These are phyloP conservation scores for Echinometra lucunter DNA, from an alignment of 53 echinoderm and acorn worm species.

Conservation along the genomic window DNA sequence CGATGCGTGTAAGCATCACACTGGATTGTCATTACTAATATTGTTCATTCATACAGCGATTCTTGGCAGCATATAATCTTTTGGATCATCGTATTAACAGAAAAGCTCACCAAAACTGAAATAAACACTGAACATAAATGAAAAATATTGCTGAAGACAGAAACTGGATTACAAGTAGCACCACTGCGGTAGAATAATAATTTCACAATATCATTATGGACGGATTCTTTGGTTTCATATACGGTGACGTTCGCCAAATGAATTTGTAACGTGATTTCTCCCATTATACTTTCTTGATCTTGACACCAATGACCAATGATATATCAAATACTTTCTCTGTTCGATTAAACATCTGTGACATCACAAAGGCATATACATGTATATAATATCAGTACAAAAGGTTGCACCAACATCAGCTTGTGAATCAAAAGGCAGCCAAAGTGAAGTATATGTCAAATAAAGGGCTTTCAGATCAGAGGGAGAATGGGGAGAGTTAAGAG, in stretches of 20 bases:
- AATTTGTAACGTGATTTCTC: not conserved
- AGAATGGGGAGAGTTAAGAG: no score
- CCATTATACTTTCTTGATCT: not conserved
- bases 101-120: not conserved
- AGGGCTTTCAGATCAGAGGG: no score
- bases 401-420: not conserved
- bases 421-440: not conserved
- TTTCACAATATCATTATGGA: slow-evolving; percentile 43
- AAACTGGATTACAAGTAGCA: slow-evolving; percentile 25
- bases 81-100: not conserved
- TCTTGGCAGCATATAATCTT: not conserved
- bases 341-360: not conserved
- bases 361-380: not conserved
- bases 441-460: no score
- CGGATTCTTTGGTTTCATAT: slow-evolving; percentile 50
- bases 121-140: not conserved
- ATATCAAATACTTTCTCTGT: not conserved
- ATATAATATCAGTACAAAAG: no score
- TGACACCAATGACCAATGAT: not conserved
- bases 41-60: not conserved
- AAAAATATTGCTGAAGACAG: not conserved
- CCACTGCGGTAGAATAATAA: slow-evolving; percentile 23
- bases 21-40: not conserved
- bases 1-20: not conserved
- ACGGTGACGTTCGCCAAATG: slow-evolving; percentile 6